Percentiles rank a stretch among this genome's conserved stretches.
Conservation (phyloP, 2,797 vertebrate species). For the Pogoniulus pusillus region DNA sequence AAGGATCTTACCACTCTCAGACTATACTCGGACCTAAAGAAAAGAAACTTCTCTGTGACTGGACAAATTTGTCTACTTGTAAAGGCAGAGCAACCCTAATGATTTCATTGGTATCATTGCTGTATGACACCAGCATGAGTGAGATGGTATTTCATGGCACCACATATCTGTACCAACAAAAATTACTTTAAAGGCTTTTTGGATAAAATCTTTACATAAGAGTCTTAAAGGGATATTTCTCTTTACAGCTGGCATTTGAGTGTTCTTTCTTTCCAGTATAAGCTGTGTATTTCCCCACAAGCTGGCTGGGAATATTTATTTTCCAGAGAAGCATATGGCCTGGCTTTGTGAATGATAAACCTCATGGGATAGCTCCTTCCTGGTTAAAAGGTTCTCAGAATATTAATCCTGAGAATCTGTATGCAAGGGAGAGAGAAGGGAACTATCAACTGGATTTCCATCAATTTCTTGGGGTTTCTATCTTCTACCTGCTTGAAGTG, state of each 20-base stretch:
- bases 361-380: slow-evolving; percentile 49
- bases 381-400: slow-evolving; percentile 63
- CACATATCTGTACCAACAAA: not conserved
- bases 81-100: not conserved
- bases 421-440: slow-evolving; percentile 10
- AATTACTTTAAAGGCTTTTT: not conserved
- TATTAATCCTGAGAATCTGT: slow-evolving; percentile 51
- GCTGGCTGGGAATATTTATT: slow-evolving; percentile 21
- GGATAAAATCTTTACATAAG: not conserved
- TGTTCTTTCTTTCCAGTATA: not conserved
- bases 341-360: slow-evolving; percentile 57
- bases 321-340: slow-evolving; percentile 21
- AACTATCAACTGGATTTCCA: not conserved
- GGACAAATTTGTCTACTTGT: not conserved
- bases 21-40: not conserved
- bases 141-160: not conserved
- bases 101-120: not conserved
- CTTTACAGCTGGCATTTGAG: not conserved
- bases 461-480: not conserved
- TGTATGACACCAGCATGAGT: not conserved
- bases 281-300: not conserved
- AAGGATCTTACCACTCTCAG: not conserved
- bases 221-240: not conserved
- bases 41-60: not conserved
- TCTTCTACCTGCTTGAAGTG: not conserved